Conservation (phyloP, 2,797 vertebrate species). For the Mormyrops boulengeri region DNA sequence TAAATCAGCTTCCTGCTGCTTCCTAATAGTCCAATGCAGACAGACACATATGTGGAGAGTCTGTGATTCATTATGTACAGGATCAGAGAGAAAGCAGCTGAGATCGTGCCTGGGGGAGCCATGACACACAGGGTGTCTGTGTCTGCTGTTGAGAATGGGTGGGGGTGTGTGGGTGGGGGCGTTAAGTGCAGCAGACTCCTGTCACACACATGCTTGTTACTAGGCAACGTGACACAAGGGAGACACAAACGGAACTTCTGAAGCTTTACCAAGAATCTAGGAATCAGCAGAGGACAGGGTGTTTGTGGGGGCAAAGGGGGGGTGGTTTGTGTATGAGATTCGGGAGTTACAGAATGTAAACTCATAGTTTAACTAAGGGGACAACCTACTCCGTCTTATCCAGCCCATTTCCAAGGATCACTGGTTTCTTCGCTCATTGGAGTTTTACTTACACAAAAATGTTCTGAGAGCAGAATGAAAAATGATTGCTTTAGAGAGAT, state of each 20-base stretch:
- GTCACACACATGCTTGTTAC: slow-evolving; percentile 21
- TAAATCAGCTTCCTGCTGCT: not conserved
- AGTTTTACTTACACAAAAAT: too few relatives aligned
- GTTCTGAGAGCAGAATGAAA: too few relatives aligned
- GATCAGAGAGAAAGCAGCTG: not conserved
- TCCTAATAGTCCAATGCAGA: not conserved
- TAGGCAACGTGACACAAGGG: slow-evolving; percentile 13
- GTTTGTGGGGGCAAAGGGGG: not conserved
- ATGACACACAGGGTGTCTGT: slow-evolving; percentile 7
- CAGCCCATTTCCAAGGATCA: not conserved
- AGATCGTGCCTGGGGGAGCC: not conserved
- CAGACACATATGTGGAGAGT: not conserved
- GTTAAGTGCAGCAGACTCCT: slow-evolving; percentile 8
- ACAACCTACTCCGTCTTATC: not conserved
- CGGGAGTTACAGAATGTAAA: not conserved
- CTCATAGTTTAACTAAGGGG: not conserved
- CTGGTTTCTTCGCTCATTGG: not conserved
- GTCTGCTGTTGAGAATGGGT: not conserved
- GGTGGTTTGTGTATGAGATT: not conserved
- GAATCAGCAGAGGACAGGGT: not conserved
- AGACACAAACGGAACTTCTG: slow-evolving; percentile 17
- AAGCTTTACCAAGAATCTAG: not conserved
- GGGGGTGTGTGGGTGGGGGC: not conserved
- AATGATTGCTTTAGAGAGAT: too few relatives aligned
- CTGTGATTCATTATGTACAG: not conserved